Percentiles rank a stretch among this genome's conserved stretches.
These are phyloP conservation scores for Drosophila ambigua DNA, from an alignment of 1,140 invertebrate species.

Conservation along the genomic window DNA sequence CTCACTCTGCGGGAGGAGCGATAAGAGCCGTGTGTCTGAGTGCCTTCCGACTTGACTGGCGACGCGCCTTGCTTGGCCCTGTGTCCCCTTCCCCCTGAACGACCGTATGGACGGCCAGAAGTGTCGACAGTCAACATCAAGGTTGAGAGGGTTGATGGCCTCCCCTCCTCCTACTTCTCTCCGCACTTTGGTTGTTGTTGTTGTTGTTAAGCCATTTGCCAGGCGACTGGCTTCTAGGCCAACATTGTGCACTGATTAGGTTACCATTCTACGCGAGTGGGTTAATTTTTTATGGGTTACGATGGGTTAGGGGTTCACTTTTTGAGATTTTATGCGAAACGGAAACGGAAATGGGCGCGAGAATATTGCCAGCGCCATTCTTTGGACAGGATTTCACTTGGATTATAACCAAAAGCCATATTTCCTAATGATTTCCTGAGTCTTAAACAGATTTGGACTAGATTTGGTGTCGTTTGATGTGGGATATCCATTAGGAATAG, in stretches of 20 bases:
- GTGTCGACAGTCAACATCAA: conserved; percentile 20
- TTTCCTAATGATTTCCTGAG: no score
- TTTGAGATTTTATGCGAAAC: background rate
- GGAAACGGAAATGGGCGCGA: conserved; percentile 19
- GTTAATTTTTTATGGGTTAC: conserved; percentile 28
- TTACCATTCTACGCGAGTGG: conserved; percentile 25
- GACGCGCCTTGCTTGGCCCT: conserved; percentile 18
- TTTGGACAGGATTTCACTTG: no score
- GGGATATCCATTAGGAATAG: no score
- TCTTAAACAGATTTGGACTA: no score
- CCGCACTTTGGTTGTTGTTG: no score
- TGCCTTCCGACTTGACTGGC: conserved; percentile 30
- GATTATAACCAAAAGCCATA: no score
- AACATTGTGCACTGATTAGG: conserved; percentile 33
- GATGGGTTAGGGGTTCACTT: background rate
- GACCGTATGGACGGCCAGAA: conserved; percentile 15
- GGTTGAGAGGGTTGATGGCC: conserved; percentile 46
- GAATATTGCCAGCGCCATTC: background rate
- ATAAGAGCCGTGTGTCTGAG: conserved; percentile 41
- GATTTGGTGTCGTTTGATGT: no score
- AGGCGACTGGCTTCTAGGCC: conserved; percentile 29
- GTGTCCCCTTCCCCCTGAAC: conserved; percentile 10
- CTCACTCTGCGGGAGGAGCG: background rate
- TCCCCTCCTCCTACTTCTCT: background rate
- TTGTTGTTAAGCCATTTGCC: conserved; percentile 30